These are phyloP conservation scores for Elmis aenea DNA, from an alignment of 2,888 invertebrate species.

Conservation along the genomic window DNA sequence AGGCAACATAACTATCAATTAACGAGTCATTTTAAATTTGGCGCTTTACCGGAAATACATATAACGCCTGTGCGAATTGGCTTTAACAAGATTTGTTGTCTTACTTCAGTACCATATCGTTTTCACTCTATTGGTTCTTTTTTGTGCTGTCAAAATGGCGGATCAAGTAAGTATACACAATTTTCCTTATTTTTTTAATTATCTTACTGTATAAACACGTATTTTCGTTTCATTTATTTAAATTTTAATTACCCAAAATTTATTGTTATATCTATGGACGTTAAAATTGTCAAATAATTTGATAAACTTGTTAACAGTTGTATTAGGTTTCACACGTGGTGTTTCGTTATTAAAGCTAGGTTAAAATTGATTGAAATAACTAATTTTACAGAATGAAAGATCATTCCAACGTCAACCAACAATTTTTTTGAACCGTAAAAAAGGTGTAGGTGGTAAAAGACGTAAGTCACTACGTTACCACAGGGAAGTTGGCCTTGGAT, in stretches of 20 bases:
- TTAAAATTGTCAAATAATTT: too few relatives aligned
- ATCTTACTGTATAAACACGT: conserved; percentile 1
- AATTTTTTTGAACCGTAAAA: conserved; percentile 90
- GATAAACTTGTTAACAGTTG: conserved; percentile 12
- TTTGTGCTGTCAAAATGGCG: conserved; percentile 70
- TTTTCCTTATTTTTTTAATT: conserved; percentile 13
- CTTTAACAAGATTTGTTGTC: too few relatives aligned
- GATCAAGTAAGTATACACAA: conserved; percentile 63
- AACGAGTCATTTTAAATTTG: too few relatives aligned
- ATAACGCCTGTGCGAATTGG: too few relatives aligned
- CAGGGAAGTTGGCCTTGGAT: conserved; percentile 87
- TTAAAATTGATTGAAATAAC: conserved; percentile 13
- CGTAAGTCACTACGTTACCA: conserved; percentile 76
- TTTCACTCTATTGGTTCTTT: too few relatives aligned
- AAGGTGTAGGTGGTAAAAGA: conserved; percentile 66
- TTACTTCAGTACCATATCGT: too few relatives aligned
- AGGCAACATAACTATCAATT: too few relatives aligned
- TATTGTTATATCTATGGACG: too few relatives aligned
- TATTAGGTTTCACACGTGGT: conserved; percentile 29
- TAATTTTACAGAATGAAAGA: conserved; percentile 81
- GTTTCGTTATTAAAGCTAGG: conserved; percentile 6
- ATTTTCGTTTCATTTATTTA: too few relatives aligned
- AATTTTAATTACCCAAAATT: too few relatives aligned
- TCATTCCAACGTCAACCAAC: conserved; percentile 97
- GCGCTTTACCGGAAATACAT: too few relatives aligned